Conservation (phyloP, 2,113 vertebrate genomes). For the Leptocoma aspasia region DNA sequence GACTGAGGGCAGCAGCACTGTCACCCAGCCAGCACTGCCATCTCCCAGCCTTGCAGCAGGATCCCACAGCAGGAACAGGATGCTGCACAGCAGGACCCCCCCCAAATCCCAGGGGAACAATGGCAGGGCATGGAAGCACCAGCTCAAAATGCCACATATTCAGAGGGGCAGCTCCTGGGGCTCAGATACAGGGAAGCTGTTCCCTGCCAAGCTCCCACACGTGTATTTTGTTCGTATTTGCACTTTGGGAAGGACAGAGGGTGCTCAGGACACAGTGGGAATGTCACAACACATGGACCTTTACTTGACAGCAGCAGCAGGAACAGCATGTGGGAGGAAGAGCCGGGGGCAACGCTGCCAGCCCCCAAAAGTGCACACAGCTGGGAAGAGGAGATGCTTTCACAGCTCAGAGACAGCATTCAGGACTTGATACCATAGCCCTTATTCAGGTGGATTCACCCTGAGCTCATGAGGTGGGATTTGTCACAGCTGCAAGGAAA, state of each 20-base stretch:
- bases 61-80: accelerated
- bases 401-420: not conserved
- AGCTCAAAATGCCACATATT: not conserved
- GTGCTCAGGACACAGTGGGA: not conserved
- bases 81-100: not conserved
- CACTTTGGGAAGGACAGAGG: not conserved
- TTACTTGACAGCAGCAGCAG: not conserved
- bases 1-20: not conserved
- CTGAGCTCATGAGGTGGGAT: not conserved
- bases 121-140: not conserved
- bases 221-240: accelerated
- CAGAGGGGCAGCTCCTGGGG: not conserved
- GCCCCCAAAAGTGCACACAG: conserved; percentile 11
- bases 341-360: not conserved
- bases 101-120: not conserved
- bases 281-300: not conserved
- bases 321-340: not conserved
- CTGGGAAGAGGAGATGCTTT: not conserved
- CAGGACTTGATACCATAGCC: not conserved
- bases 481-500: not conserved
- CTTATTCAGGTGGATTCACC: not conserved
- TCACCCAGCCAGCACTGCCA: accelerated
- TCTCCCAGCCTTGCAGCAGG: not conserved
- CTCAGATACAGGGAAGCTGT: not conserved
- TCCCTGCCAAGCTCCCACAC: not conserved